Conservation (phyloP, 2,888 invertebrate species). For the Endotricha flammealis region DNA sequence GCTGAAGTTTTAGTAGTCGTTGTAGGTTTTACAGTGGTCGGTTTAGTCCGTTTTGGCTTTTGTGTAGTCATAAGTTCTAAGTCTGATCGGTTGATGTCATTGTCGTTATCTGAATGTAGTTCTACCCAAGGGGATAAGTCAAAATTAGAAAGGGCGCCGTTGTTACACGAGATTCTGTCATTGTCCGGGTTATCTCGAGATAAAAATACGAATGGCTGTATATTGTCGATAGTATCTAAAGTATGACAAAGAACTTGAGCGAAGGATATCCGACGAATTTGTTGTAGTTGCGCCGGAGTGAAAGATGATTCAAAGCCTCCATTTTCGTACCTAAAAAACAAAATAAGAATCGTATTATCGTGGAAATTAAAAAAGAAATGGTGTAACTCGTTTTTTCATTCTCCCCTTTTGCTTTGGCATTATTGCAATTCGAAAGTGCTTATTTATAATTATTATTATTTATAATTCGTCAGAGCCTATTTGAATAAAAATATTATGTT, state of each 20-base stretch:
- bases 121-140: conserved; percentile 81
- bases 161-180: conserved; percentile 75
- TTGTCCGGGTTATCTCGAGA: conserved; percentile 80
- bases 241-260: conserved; percentile 86
- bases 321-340: conserved; percentile 84
- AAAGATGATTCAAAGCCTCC: conserved; percentile 85
- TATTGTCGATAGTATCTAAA: conserved; percentile 80
- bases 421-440: neutral
- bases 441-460: neutral
- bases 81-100: conserved; percentile 56
- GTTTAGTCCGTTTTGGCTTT: conserved; percentile 35
- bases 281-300: conserved; percentile 85
- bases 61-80: conserved; percentile 38
- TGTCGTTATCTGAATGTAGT: conserved; percentile 52
- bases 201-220: conserved; percentile 85
- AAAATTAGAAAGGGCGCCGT: conserved; percentile 74
- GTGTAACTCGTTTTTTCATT: no score
- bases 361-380: no score
- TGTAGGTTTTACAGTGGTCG: conserved; percentile 26
- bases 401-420: no score
- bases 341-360: neutral
- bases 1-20: conserved; percentile 35
- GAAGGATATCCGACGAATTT: conserved; percentile 83
- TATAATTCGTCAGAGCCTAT: neutral
- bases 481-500: no score